Base-by-base conservation (phyloP, 1,140 invertebrate genomes). In the Triops longicaudatus region DNA sequence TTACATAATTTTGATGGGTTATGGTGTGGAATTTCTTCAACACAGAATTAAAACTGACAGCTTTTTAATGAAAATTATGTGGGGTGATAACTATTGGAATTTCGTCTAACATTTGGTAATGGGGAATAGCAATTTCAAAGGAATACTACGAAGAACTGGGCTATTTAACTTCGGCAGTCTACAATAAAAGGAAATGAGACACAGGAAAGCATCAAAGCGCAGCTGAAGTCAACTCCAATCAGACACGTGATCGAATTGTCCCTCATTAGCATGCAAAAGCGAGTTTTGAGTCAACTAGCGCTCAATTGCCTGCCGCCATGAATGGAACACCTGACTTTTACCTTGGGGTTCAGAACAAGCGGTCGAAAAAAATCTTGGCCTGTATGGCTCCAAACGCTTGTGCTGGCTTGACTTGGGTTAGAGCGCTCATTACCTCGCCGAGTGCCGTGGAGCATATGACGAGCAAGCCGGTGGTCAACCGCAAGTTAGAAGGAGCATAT, bases 311-410 rank as follows among this genome's bases (percentile, higher is more conserved):
- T 63, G 31, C 31, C 50, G 17, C 6, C 10, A 63, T 63, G 50
- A 63, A 14, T 17, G 7, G 22, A 63, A 63, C 50, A 63, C 50
- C 50, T 63, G 50, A 22, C 50, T 0, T 63, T 63, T n/a, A 6
- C 9, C 22, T 17, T 17, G 14, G 50, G 50, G 31, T 7, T 37
- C 7, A 37, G 31, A 63, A 22, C 50, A 63, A 63, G 10, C 14
- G 50, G 50, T 63, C 50, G n/a, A n/a, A 22, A 63, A 63, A 63
- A 63, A 63, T 63, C 50, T 63, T 63, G 50, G 50, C 17, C 50
- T 5, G 14, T 63, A n/a, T 10, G 17, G 50, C 17, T 63, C 10
- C 10, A n/a, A 22, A 63, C 50, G 50, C 50, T 63, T 63, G 50
- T 22, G 31, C 50, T 63, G 50, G 50, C 50, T 63, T 22, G 50